Conservation (phyloP, 2,888 invertebrate genomes). For the Conistra vaccinii region DNA sequence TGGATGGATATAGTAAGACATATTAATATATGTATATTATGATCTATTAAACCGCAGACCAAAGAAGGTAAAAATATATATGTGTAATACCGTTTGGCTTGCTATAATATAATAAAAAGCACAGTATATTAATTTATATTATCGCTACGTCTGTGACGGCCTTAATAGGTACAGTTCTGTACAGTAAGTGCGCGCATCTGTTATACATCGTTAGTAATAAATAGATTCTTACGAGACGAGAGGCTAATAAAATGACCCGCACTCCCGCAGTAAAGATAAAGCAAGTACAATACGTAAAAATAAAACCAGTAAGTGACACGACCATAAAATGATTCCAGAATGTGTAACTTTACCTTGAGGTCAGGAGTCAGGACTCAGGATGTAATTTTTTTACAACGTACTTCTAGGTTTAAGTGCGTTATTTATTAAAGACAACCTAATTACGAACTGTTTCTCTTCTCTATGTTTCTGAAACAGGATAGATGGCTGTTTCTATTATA, state of each 20-base stretch:
- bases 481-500: not conserved
- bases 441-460: not conserved
- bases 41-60: no score
- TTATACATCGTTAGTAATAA: slow-evolving; percentile 68
- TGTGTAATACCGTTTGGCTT: no score
- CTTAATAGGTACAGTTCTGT: not conserved
- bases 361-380: slow-evolving; percentile 1
- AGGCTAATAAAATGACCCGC: slow-evolving; percentile 76
- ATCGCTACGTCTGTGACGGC: no score
- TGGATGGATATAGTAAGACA: no score
- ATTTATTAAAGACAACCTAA: slow-evolving; percentile 11
- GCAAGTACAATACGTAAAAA: slow-evolving; percentile 65
- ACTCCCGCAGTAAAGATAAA: slow-evolving; percentile 74
- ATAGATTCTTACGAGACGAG: no score
- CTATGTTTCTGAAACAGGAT: not conserved
- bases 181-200: slow-evolving; percentile 54
- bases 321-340: slow-evolving; percentile 69
- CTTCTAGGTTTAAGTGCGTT: slow-evolving; percentile 24
- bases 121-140: no score
- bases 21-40: no score
- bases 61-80: no score
- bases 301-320: slow-evolving; percentile 68
- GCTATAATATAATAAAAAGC: no score
- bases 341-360: slow-evolving; percentile 58
- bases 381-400: slow-evolving; percentile 29